These are phyloP conservation scores for Acanthisitta chloris DNA, from an alignment of 2,113 vertebrate species.

Conservation along the genomic window DNA sequence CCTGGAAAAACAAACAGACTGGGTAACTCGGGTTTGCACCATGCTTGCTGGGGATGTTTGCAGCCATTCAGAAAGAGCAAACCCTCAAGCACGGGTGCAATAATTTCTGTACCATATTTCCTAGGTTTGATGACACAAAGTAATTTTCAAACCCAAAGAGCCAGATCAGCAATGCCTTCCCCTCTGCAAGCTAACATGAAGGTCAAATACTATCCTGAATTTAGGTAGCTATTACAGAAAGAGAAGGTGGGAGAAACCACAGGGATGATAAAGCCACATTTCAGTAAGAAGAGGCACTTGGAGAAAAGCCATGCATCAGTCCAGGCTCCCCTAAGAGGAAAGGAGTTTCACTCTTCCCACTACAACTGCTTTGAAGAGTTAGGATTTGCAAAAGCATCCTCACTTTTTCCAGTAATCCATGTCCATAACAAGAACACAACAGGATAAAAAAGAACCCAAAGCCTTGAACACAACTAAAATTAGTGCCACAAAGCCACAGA, in stretches of 20 bases:
- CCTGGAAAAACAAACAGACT: slow-evolving; percentile 23
- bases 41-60: not conserved
- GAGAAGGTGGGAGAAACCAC: not conserved
- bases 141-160: not conserved
- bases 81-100: not conserved
- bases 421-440: not conserved
- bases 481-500: not conserved
- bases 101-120: not conserved
- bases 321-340: not conserved
- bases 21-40: not conserved
- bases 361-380: not conserved
- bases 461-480: not conserved
- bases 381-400: not conserved
- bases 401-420: not conserved
- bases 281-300: not conserved
- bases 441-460: not conserved
- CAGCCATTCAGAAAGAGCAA: not conserved
- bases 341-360: not conserved
- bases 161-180: not conserved
- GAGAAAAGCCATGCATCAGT: not conserved
- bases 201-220: not conserved
- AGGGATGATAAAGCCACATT: not conserved
- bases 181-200: not conserved
- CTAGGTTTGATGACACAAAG: not conserved
- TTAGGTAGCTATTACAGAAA: not conserved